Percentiles rank a stretch among this genome's conserved stretches.
Conservation (phyloP, 2,797 vertebrate genomes). For the Kryptopterus vitreolus region DNA sequence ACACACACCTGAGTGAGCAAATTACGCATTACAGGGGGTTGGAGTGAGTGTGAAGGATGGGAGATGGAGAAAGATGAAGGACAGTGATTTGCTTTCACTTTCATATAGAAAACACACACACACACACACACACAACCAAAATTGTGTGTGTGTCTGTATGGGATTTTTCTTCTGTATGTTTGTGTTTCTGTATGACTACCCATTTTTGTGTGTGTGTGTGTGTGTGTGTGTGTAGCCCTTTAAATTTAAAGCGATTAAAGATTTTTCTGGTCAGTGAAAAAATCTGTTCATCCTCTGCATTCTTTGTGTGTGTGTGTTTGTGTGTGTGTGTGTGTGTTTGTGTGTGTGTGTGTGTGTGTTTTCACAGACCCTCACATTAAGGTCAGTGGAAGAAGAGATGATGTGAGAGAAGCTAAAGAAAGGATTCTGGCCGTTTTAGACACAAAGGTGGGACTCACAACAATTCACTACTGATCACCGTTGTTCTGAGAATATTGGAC, state of each 20-base stretch:
- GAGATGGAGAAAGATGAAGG: not conserved
- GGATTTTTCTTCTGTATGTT: not conserved
- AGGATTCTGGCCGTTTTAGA: slow-evolving; percentile 98
- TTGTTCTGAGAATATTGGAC: too few relatives aligned
- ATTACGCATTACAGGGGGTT: not conserved
- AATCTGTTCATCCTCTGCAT: not conserved
- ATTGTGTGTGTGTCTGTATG: not conserved
- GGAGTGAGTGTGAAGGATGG: not conserved
- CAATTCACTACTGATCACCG: not conserved
- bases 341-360: slow-evolving; percentile 13
- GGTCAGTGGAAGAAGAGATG: slow-evolving; percentile 94
- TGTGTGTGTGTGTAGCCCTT: not conserved
- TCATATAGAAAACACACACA: not conserved
- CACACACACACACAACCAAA: not conserved
- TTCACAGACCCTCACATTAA: slow-evolving; percentile 99
- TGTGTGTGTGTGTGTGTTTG: slow-evolving; percentile 12
- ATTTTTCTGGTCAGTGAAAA: not conserved
- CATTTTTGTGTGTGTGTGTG: not conserved
- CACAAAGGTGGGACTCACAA: slow-evolving; percentile 81
- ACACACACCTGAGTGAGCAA: not conserved
- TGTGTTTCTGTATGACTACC: not conserved
- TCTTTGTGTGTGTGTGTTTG: slow-evolving; percentile 20
- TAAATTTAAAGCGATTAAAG: not conserved
- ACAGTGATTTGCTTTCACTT: slow-evolving; percentile 3
- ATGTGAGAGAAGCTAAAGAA: slow-evolving; percentile 97